Conservation (phyloP, 2,888 invertebrate species). For the Trachelus troglodyta region DNA sequence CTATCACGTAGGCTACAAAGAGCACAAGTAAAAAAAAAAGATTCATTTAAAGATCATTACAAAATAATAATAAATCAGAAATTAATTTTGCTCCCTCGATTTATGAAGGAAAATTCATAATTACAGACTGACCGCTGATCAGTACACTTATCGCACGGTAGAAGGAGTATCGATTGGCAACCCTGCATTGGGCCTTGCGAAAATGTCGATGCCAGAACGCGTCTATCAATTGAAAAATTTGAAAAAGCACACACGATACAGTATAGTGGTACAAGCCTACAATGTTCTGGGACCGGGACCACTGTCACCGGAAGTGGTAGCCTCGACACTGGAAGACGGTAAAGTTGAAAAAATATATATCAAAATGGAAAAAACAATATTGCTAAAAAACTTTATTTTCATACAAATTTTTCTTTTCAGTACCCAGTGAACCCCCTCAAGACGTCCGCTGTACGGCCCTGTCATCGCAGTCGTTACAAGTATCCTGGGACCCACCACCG, state of each 20-base stretch:
- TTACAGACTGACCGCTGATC: slow-evolving; percentile 49
- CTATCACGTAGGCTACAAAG: slow-evolving; percentile 88
- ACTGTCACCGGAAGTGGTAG: slow-evolving; percentile 67
- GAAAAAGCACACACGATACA: slow-evolving; percentile 70
- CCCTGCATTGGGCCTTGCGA: slow-evolving; percentile 58
- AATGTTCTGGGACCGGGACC: slow-evolving; percentile 69
- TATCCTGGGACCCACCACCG: slow-evolving; percentile 88
- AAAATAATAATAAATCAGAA: not conserved
- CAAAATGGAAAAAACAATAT: not conserved
- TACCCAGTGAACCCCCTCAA: slow-evolving; percentile 88
- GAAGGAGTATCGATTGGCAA: slow-evolving; percentile 62
- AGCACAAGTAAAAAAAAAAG: slow-evolving; percentile 59
- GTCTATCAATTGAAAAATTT: slow-evolving; percentile 63
- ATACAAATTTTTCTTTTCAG: slow-evolving; percentile 65
- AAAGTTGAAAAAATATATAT: slow-evolving; percentile 11
- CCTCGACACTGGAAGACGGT: slow-evolving; percentile 70
- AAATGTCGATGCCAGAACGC: slow-evolving; percentile 61
- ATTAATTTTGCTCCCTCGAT: not conserved
- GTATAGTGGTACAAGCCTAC: slow-evolving; percentile 68
- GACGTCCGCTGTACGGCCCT: slow-evolving; percentile 84
- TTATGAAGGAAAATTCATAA: slow-evolving; percentile 23
- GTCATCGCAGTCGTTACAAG: slow-evolving; percentile 85
- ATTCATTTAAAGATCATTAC: not conserved
- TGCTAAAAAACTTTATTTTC: not conserved
- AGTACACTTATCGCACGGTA: slow-evolving; percentile 61